Evolutionary conservation across 2,888 invertebrate species (phyloP).

Genomic region (Ethmia dodecea): DNA sequence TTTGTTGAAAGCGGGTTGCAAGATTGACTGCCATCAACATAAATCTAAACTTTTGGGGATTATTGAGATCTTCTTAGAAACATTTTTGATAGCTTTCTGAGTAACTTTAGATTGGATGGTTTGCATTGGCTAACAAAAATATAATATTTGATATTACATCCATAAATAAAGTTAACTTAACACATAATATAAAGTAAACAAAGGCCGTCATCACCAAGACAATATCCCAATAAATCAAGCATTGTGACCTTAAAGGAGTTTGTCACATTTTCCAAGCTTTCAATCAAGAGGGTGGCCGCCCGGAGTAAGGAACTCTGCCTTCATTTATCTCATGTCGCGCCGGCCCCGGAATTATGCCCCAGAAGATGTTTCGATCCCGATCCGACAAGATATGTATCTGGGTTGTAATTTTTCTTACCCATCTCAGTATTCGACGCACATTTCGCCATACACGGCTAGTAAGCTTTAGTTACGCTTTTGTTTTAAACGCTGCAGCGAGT

Average conservation of each 20-base stretch:
- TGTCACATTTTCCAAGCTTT: conserved; percentile 34
- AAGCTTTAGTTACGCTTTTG: conserved; percentile 20
- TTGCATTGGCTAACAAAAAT: too few relatives aligned
- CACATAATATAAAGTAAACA: too few relatives aligned
- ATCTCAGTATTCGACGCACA: conserved; percentile 56
- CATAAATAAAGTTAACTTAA: too few relatives aligned
- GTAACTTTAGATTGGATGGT: too few relatives aligned
- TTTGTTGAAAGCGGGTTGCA: too few relatives aligned
- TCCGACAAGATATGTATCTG: conserved; percentile 51
- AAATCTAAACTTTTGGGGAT: too few relatives aligned
- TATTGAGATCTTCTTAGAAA: too few relatives aligned
- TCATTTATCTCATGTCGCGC: conserved; percentile 48
- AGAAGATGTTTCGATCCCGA: conserved; percentile 48
- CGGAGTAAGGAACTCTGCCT: conserved; percentile 32
- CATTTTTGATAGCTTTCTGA: too few relatives aligned
- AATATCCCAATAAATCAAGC: background rate
- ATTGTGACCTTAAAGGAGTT: conserved; percentile 14
- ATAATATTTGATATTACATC: too few relatives aligned
- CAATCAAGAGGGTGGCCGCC: conserved; percentile 29
- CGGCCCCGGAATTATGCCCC: conserved; percentile 45
- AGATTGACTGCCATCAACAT: too few relatives aligned
- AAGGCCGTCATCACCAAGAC: too few relatives aligned
- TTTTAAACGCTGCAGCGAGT: too few relatives aligned
- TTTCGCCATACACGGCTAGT: conserved; percentile 44
- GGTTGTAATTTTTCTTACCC: conserved; percentile 58